A percentile compares a stretch with the other conserved stretches of the same genome.
phyloP scores from a whole-genome alignment of 2,888 invertebrate genomes.

The Blastobasis adustella region DNA sequence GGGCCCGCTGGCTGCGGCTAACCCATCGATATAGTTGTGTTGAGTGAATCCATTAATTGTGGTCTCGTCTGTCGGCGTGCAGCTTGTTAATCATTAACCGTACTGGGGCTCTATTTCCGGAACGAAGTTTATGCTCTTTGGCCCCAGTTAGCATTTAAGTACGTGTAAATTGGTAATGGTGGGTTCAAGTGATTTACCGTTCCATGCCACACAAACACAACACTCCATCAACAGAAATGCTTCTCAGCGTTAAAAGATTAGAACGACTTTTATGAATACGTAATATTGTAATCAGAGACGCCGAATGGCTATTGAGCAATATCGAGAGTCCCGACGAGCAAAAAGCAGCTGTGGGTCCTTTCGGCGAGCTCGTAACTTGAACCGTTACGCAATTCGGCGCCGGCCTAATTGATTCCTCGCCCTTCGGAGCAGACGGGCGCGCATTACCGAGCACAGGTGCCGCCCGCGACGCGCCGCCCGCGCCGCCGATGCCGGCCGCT shows the following conservation, averaged over 20 bases:
- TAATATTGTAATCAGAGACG: slow-evolving; percentile 64
- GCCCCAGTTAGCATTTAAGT: too few species aligned
- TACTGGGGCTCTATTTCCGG: background rate
- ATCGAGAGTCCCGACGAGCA: slow-evolving; percentile 68
- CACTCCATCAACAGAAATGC: too few species aligned
- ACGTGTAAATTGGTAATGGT: too few species aligned
- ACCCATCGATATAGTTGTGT: slow-evolving; percentile 32
- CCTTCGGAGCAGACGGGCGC: slow-evolving; percentile 62
- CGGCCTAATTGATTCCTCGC: slow-evolving; percentile 73
- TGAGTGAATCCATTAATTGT: slow-evolving; percentile 34
- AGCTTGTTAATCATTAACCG: slow-evolving; percentile 17
- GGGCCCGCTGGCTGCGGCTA: slow-evolving; percentile 24
- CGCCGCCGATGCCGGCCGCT: slow-evolving; percentile 51
- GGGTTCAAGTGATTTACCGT: slow-evolving; percentile 14
- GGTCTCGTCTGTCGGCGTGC: slow-evolving; percentile 3
- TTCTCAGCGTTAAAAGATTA: slow-evolving; percentile 31
- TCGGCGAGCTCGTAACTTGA: slow-evolving; percentile 68
- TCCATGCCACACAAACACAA: slow-evolving; percentile 19
- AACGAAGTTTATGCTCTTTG: too few species aligned
- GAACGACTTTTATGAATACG: slow-evolving; percentile 53
- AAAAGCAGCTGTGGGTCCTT: slow-evolving; percentile 67
- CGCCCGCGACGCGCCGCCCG: slow-evolving; percentile 56
- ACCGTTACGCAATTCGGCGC: slow-evolving; percentile 68
- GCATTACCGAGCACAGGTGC: slow-evolving; percentile 71
- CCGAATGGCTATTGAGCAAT: slow-evolving; percentile 65